Base-by-base conservation (phyloP, 2,888 invertebrate genomes). In the Quadroppia sp. region DNA sequence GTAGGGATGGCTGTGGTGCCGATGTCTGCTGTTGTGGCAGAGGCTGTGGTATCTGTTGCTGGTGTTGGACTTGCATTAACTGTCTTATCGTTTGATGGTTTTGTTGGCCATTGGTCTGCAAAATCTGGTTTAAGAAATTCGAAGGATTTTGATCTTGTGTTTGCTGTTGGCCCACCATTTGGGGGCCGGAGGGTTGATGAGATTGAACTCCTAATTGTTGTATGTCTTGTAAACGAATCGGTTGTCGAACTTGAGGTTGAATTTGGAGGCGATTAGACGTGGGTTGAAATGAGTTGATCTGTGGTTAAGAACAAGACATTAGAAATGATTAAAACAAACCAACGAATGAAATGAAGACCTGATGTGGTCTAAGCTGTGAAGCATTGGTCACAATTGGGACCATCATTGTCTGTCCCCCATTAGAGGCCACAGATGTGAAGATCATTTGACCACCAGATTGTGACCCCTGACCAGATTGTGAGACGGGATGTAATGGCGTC, bases 11-110 rank as follows among this genome's bases (percentile, higher is more conserved):
- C n/a, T 77, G 77, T 72, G 74, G 78, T 72, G 61, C 76, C 72
- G 30, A 76, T 48, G 69, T 76, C 79, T 75, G 83, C 79, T 75
- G 81, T 28, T 77, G 79, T 30, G 76, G 77, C 36, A 76, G 77
- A 32, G 69, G 79, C 71, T 79, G 78, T 36, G 75, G 78, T 53
- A 77, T 78, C 13, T 32, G 36, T 17, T 25, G 32, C 17, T 17
- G 40, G 11, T 67, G 67, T 67, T 36, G 36, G 4, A 20, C 17
- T 40, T 36, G 40, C 42, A 67, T 67, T n/a, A 67, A 36, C 32
- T 36, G 20, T 36, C 67, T 40, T 17, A 42, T 20, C 32, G 23
- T 9, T 36, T 67, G 40, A 36, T 59, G 56, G 32, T 42, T 36
- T 9, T 2, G 15, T 42, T 42, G 67, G 2, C 23, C 40, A 11